These are phyloP conservation scores for Camponotus pennsylvanicus DNA, from an alignment of 1,140 invertebrate genomes.

Conservation along the genomic window DNA sequence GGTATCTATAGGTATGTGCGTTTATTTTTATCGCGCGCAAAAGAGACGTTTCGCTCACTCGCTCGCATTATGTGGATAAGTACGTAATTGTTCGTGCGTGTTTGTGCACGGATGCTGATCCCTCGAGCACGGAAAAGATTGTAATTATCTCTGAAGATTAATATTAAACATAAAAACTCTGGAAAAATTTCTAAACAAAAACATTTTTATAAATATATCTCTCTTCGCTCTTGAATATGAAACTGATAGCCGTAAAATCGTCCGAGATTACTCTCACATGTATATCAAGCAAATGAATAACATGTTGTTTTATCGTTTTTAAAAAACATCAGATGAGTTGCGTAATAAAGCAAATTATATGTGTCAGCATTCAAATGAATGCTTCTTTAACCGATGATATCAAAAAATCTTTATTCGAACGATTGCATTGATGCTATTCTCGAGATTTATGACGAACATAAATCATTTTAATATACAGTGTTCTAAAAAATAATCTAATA, in stretches of 20 bases:
- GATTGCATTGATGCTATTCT: neutral
- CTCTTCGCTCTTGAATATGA: neutral
- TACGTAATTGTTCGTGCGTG: neutral
- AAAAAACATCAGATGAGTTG: neutral
- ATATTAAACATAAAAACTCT: neutral
- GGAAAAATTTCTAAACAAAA: neutral
- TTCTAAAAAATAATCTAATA: neutral
- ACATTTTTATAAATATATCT: neutral
- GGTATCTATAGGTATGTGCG: conserved; percentile 12
- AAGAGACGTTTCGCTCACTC: conserved; percentile 9
- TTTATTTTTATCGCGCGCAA: conserved; percentile 29
- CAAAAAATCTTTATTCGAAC: conserved; percentile 4
- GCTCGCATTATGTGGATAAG: neutral
- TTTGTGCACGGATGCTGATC: neutral
- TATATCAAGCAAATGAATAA: neutral
- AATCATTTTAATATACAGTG: neutral
- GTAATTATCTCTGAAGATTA: neutral
- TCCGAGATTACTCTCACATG: neutral
- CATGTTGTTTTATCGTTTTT: neutral
- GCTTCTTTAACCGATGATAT: conserved; percentile 35
- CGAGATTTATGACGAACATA: conserved; percentile 6
- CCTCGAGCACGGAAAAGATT: neutral
- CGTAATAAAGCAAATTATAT: conserved; percentile 15
- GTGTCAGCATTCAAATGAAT: neutral
- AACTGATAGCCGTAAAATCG: neutral